Evolutionary conservation across 2,113 vertebrate species (phyloP), one percentile per base, ranked within the genome.

Genomic region (Cervus canadensis): DNA sequence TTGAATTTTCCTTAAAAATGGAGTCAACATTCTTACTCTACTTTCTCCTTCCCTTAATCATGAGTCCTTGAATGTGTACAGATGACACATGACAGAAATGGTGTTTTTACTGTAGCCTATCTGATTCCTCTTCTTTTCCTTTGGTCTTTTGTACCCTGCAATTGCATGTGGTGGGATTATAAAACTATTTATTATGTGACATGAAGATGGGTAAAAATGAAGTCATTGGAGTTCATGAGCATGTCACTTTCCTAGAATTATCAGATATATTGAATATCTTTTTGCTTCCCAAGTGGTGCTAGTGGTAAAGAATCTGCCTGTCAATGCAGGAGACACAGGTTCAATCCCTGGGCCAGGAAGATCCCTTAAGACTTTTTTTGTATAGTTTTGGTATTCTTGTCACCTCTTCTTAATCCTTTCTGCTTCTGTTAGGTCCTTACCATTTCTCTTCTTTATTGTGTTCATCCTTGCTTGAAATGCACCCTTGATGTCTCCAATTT

Each of bases 1-100:
- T 48, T 96, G 86, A 96, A 84, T 97, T 98, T 98, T 97, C 89
- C 97, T 1, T 92, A 84, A 97, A 95, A 97, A 56, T 60, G 67
- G 64, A 26, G 6, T 87, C n/a, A 91, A 74, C 81, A 67, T 64
- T 89, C 17, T 64, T 67, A 28, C 6, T 16, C 6, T 59, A 2
- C 62, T 90, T 15, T 76, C 12, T 28, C 16, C 9, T 71, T 96
- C 33, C 56, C 21, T 94, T 96, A 28, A 60, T 56, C 57, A 52
- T 79, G 67, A 48, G 16, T 95, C 57, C 25, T 30, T 19, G 56
- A 87, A 90, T 88, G 7, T 86, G 14, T 57, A 28, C 43, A 88
- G 7, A 43, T 81, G 23, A 45, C 10, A 40, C 54, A 6, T 59
- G 62, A 26, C 8, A 93, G 83, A 84, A 89, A 89, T 89, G 13